Percentiles rank a stretch among this genome's conserved stretches.
phyloP scores from a whole-genome alignment of 2,888 invertebrate species.

The Flexamia atlantica region DNA sequence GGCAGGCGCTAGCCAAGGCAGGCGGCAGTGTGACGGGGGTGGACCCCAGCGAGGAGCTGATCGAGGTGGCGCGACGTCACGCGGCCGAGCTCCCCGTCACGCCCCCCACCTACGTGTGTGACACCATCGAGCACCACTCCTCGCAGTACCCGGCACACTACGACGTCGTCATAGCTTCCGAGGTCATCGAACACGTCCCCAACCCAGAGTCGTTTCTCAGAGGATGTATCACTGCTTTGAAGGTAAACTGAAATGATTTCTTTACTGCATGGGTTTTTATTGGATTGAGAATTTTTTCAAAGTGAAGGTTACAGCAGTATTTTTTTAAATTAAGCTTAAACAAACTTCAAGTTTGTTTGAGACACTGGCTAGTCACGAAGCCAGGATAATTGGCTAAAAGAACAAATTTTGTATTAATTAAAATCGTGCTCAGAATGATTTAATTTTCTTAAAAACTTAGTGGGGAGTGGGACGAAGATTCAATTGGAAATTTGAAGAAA shows the following conservation, averaged over 20 bases:
- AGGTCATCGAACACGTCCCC: constrained; percentile 93
- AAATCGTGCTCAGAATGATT: too few species aligned
- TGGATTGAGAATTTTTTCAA: too few species aligned
- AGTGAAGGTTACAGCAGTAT: too few species aligned
- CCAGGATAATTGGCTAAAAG: too few species aligned
- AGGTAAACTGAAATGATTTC: constrained; percentile 74
- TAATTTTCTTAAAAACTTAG: too few species aligned
- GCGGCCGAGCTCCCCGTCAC: constrained; percentile 1
- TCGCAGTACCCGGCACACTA: constrained; percentile 77
- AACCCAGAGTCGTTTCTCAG: constrained; percentile 85
- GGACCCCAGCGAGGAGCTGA: constrained; percentile 86
- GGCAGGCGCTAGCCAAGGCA: constrained; percentile 80
- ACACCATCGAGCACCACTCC: constrained; percentile 81
- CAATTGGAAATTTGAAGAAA: too few species aligned
- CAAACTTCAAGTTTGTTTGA: too few species aligned
- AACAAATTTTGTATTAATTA: too few species aligned
- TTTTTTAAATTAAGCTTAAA: too few species aligned
- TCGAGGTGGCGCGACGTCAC: constrained; percentile 84
- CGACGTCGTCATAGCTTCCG: constrained; percentile 92
- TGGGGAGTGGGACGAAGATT: too few species aligned
- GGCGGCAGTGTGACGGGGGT: constrained; percentile 90
- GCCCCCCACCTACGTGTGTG: constrained; percentile 74
- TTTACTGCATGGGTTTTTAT: too few species aligned
- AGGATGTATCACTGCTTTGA: constrained; percentile 82
- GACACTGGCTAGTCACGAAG: too few species aligned